These are phyloP conservation scores for Perccottus glenii DNA, from an alignment of 2,113 vertebrate genomes.

Conservation along the genomic window DNA sequence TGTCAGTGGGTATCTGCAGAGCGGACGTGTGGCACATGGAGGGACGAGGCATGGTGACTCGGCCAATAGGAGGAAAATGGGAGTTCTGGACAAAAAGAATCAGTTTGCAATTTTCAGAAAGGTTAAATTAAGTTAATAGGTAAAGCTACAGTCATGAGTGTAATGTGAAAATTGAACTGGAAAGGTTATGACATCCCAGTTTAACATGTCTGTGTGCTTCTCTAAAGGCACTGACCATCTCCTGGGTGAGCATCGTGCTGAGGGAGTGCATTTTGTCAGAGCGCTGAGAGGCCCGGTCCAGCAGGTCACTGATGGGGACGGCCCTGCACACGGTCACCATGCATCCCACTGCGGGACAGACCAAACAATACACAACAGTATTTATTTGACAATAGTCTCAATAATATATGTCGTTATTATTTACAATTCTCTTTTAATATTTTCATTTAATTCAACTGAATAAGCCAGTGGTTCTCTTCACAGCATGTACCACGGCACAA, in stretches of 20 bases:
- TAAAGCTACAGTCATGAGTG: too few relatives aligned
- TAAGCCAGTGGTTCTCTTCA: too few relatives aligned
- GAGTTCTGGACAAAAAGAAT: slow-evolving; percentile 64
- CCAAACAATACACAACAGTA: background rate
- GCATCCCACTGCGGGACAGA: slow-evolving; percentile 43
- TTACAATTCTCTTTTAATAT: too few relatives aligned
- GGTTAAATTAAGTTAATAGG: too few relatives aligned
- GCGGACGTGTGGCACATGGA: slow-evolving; percentile 81
- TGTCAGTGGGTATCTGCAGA: slow-evolving; percentile 79
- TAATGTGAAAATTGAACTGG: too few relatives aligned
- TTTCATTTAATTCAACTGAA: too few relatives aligned
- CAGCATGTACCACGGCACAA: too few relatives aligned
- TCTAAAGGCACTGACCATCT: slow-evolving; percentile 64
- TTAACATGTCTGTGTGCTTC: slow-evolving; percentile 27
- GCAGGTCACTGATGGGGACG: slow-evolving; percentile 70
- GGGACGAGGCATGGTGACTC: slow-evolving; percentile 67
- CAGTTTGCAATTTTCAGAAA: background rate
- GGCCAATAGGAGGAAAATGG: slow-evolving; percentile 68
- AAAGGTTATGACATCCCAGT: background rate
- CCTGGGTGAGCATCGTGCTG: slow-evolving; percentile 72
- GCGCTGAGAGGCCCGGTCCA: slow-evolving; percentile 77
- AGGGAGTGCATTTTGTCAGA: slow-evolving; percentile 80
- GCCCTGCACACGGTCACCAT: slow-evolving; percentile 43
- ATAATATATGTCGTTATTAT: too few relatives aligned
- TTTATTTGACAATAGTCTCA: too few relatives aligned